These are phyloP conservation scores for Diorhabda elongata DNA, from an alignment of 1,140 invertebrate genomes.

Conservation along the genomic window DNA sequence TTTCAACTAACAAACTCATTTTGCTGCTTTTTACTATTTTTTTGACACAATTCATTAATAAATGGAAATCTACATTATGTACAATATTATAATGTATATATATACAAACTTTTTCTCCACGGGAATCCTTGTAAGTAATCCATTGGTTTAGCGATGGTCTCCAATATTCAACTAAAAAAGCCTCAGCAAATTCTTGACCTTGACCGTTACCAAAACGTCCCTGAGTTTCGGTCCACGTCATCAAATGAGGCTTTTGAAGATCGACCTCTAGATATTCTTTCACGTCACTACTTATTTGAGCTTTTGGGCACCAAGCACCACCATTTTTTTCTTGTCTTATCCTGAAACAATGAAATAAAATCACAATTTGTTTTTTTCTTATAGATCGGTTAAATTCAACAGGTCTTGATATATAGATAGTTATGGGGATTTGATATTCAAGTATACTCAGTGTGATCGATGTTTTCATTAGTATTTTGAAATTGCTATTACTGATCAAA, in stretches of 20 bases:
- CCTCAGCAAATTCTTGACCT: slow-evolving; percentile 82
- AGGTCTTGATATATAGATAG: too few species aligned
- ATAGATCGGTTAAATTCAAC: too few species aligned
- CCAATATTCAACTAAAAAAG: slow-evolving; percentile 84
- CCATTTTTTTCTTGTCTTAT: slow-evolving; percentile 81
- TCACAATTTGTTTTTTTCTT: too few species aligned
- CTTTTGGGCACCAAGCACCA: slow-evolving; percentile 91
- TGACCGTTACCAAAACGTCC: slow-evolving; percentile 92
- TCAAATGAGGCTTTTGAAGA: slow-evolving; percentile 68
- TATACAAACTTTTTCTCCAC: slow-evolving; percentile 64
- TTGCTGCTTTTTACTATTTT: too few species aligned
- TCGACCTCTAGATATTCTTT: slow-evolving; percentile 87
- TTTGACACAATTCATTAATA: too few species aligned
- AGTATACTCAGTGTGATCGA: too few species aligned
- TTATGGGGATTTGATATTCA: too few species aligned
- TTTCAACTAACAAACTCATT: too few species aligned
- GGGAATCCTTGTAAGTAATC: slow-evolving; percentile 73
- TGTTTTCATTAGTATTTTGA: too few species aligned
- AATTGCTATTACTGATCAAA: too few species aligned
- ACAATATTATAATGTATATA: background rate
- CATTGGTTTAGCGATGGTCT: slow-evolving; percentile 63
- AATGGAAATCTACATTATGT: too few species aligned
- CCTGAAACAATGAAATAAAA: slow-evolving; percentile 54
- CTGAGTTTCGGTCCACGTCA: slow-evolving; percentile 86
- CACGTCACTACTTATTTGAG: slow-evolving; percentile 66